These are phyloP conservation scores for Eupithecia subfuscata DNA, from an alignment of 2,888 invertebrate species.

Conservation along the genomic window DNA sequence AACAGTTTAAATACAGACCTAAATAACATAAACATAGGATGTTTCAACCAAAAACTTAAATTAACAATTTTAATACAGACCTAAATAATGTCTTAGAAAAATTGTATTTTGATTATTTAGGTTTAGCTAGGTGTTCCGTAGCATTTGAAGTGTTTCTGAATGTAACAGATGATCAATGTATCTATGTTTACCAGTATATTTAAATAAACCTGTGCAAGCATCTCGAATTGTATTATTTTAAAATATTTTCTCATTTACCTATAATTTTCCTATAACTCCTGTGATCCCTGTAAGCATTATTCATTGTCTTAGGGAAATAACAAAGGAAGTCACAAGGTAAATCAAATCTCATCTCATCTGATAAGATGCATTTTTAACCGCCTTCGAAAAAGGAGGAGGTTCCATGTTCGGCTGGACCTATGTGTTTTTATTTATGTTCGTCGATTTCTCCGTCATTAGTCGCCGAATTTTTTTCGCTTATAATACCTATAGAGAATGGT, in stretches of 20 bases:
- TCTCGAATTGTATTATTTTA: conserved; percentile 44
- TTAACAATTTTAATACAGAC: background rate
- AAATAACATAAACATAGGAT: too few species aligned
- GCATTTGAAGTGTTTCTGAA: conserved; percentile 23
- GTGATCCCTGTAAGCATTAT: background rate
- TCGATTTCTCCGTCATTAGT: too few species aligned
- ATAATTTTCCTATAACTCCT: background rate
- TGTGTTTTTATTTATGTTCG: too few species aligned
- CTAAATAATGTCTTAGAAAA: background rate
- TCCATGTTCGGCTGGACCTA: too few species aligned
- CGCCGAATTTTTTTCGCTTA: too few species aligned
- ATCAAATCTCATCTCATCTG: background rate
- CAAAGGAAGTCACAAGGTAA: background rate
- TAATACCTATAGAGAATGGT: too few species aligned
- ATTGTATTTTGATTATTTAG: conserved; percentile 2
- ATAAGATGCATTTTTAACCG: too few species aligned
- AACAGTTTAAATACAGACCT: too few species aligned
- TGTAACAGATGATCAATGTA: conserved; percentile 47
- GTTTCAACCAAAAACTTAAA: too few species aligned
- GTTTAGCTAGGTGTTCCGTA: conserved; percentile 24
- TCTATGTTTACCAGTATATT: conserved; percentile 52
- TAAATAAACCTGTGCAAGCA: conserved; percentile 73
- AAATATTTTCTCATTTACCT: background rate
- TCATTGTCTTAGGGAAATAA: background rate
- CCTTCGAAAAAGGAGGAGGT: too few species aligned